phyloP scores from a whole-genome alignment of 2,888 invertebrate species.

The Digitonthophagus gazella region DNA sequence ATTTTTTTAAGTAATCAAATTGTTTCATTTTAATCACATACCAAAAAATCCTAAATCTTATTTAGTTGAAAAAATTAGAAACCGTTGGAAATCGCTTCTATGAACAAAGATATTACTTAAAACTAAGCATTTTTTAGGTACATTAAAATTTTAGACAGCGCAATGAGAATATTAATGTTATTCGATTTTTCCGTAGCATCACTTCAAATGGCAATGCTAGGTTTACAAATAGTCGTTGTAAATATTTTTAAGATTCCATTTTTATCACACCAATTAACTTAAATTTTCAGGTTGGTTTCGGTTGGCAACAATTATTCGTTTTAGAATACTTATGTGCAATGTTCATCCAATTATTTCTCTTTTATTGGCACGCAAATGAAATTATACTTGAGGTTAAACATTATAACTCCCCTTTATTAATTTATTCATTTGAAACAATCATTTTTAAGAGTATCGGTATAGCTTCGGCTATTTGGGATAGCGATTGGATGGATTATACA shows the following conservation, averaged over 20 bases:
- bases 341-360: constrained; percentile 36
- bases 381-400: constrained; percentile 37
- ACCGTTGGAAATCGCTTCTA: too few species aligned
- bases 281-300: constrained; percentile 22
- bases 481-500: constrained; percentile 35
- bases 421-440: too few species aligned
- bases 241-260: constrained; percentile 10
- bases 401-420: neutral
- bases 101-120: too few species aligned
- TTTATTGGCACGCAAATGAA: constrained; percentile 41
- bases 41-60: too few species aligned
- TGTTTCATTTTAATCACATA: too few species aligned
- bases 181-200: constrained; percentile 38
- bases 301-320: constrained; percentile 25
- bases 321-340: constrained; percentile 31
- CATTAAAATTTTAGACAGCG: constrained; percentile 33
- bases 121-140: constrained; percentile 36
- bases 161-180: constrained; percentile 36
- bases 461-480: constrained; percentile 33
- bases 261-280: neutral
- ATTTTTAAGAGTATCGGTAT: constrained; percentile 34
- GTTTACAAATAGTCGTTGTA: constrained; percentile 37
- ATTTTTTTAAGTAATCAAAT: too few species aligned
- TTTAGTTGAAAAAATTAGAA: too few species aligned
- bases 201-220: constrained; percentile 35